Evolutionary conservation across 2,113 vertebrate species (phyloP).

Genomic region (Brachirus orientalis): DNA sequence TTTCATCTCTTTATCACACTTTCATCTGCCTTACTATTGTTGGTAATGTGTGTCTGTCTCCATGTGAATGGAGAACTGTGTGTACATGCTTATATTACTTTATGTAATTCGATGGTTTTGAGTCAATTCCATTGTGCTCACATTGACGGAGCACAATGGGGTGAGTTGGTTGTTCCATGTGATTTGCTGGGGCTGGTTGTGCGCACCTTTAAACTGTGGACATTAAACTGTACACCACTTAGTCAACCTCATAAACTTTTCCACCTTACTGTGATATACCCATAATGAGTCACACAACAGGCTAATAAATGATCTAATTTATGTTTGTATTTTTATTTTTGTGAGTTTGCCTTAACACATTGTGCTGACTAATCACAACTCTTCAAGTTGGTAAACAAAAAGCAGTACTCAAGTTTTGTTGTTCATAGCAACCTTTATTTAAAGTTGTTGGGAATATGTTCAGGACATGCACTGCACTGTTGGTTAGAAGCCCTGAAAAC

Average conservation of each 20-base stretch:
- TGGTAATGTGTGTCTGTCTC: slow-evolving; percentile 4
- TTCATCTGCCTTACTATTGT: slow-evolving; percentile 26
- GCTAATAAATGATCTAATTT: slow-evolving; percentile 35
- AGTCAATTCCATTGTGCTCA: slow-evolving; percentile 18
- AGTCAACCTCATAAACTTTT: slow-evolving; percentile 64
- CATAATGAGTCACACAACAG: slow-evolving; percentile 30
- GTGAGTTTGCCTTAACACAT: slow-evolving; percentile 20
- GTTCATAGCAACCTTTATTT: slow-evolving; percentile 28
- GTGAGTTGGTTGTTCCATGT: slow-evolving; percentile 43
- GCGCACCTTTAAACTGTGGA: slow-evolving; percentile 37
- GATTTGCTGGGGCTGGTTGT: slow-evolving; percentile 41
- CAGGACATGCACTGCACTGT: background rate
- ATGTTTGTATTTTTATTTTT: slow-evolving; percentile 34
- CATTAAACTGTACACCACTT: slow-evolving; percentile 49
- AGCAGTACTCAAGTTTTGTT: slow-evolving; percentile 16
- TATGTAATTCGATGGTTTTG: slow-evolving; percentile 35
- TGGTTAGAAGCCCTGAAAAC: background rate
- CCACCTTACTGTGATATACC: slow-evolving; percentile 41
- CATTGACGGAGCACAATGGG: slow-evolving; percentile 16
- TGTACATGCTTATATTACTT: background rate
- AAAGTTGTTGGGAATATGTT: slow-evolving; percentile 15
- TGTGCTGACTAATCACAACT: slow-evolving; percentile 51
- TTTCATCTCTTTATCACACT: slow-evolving; percentile 21
- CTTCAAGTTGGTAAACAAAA: slow-evolving; percentile 38
- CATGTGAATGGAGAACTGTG: background rate